Evolutionary conservation across 1,140 invertebrate species (phyloP).

Genomic region (Macrosteles quadrilineatus): DNA sequence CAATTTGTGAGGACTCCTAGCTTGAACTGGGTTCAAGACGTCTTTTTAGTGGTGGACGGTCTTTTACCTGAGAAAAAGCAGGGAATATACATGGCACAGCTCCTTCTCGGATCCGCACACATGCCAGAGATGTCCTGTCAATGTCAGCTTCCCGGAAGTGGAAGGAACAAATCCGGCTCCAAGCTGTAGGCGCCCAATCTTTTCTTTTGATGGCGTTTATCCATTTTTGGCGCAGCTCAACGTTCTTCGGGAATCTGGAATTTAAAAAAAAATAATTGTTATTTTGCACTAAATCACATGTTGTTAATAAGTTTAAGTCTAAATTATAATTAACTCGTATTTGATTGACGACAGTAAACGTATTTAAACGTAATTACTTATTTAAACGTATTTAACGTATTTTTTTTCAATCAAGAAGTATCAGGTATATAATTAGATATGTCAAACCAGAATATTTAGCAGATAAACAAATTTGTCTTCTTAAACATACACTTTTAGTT

Average conservation of each 20-base stretch:
- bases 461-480: too few relatives aligned
- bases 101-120: constrained; percentile 31
- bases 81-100: constrained; percentile 35
- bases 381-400: too few relatives aligned
- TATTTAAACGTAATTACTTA: too few relatives aligned
- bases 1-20: not conserved
- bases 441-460: too few relatives aligned
- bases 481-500: too few relatives aligned
- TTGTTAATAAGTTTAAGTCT: not conserved
- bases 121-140: constrained; percentile 29
- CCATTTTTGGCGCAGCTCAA: constrained; percentile 26
- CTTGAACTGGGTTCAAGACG: not conserved
- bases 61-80: constrained; percentile 24
- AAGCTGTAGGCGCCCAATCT: constrained; percentile 25
- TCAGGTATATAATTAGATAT: too few relatives aligned
- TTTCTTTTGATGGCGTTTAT: constrained; percentile 29
- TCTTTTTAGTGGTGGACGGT: constrained; percentile 1
- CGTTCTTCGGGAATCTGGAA: constrained; percentile 35
- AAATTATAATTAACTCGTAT: not conserved
- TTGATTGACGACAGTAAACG: not conserved
- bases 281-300: not conserved
- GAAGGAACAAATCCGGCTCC: constrained; percentile 26
- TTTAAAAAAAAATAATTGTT: too few relatives aligned
- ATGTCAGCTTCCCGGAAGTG: constrained; percentile 37
- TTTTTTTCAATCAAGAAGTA: too few relatives aligned